Conservation (phyloP, 2,113 vertebrate genomes). For the Oncorhynchus tshawytscha region DNA sequence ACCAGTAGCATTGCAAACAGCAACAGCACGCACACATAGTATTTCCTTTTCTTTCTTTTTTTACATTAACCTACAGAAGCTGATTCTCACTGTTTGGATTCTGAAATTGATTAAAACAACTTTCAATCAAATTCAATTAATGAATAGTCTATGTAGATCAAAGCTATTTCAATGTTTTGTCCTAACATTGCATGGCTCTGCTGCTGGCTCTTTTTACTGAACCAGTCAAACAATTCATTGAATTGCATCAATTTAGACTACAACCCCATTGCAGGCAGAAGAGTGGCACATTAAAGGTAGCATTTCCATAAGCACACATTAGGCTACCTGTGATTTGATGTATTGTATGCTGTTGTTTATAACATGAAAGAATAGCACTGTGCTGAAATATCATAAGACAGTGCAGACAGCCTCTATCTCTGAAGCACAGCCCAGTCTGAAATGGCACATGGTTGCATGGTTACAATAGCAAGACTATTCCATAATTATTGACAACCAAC, state of each 20-base stretch:
- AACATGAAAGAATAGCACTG: constrained; percentile 62
- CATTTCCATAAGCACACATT: constrained; percentile 45
- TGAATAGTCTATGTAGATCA: constrained; percentile 70
- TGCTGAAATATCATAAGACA: constrained; percentile 65
- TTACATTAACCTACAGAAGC: constrained; percentile 26
- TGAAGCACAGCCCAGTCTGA: constrained; percentile 70
- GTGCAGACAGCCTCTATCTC: constrained; percentile 67
- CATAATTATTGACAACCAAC: constrained; percentile 76
- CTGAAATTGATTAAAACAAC: constrained; percentile 75
- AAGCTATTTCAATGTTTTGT: constrained; percentile 65
- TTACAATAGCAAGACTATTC: constrained; percentile 70
- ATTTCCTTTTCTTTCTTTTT: not conserved
- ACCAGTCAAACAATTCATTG: constrained; percentile 65
- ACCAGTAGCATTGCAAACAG: constrained; percentile 73
- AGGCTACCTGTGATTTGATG: constrained; percentile 48
- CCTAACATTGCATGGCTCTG: constrained; percentile 26
- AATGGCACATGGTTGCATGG: constrained; percentile 68
- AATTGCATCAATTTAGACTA: constrained; percentile 55
- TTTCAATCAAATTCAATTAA: constrained; percentile 73
- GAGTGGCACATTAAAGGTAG: constrained; percentile 40
- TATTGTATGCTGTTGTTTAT: constrained; percentile 61
- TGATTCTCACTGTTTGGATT: constrained; percentile 70
- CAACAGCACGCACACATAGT: constrained; percentile 19
- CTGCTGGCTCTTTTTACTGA: constrained; percentile 57
- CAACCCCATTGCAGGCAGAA: constrained; percentile 49